Evolutionary conservation across 2,113 vertebrate genomes (phyloP), one percentile per base, ranked within the genome.

Genomic region (Pantherophis guttatus): DNA sequence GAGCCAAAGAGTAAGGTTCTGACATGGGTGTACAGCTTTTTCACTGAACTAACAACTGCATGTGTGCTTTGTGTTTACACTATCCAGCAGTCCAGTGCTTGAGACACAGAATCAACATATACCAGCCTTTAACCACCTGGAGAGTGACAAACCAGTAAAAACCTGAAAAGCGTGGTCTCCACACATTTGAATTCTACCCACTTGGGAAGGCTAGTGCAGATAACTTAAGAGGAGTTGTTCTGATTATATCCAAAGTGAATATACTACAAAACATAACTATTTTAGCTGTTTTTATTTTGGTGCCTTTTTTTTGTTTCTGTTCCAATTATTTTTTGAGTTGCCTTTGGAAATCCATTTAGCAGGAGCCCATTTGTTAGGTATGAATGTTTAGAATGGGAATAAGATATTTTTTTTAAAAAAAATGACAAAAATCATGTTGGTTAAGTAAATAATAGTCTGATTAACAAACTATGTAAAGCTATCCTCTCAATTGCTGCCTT

Each of bases 251-350:
- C 87, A 92, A 19, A 54, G 52, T 33, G 88, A 94, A 93, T 13
- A 87, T 81, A 81, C 52, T 62, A 26, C 91, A 52, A 53, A 24
- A 86, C 92, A 17, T 52, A 59, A 52, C 23, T 54, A 13, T 90
- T 0, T 0, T 59, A 54, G 54, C 50, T 75, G 3, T 81, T 29
- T 91, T 93, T 44, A 17, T 95, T 95, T 95, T 93, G 88, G 95
- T 95, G 96, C 96, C 94, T 33, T 75, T 75, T 65, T 65, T 70
- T 65, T 57, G 91, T 75, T 92, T 85, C 50, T 90, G 12, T 0
- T 0, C 54, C 94, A 89, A 0, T 57, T 92, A 54, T 91, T 85
- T 86, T 81, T 87, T 93, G 62, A 91, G 53, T 59, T 88, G 94
- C n/a, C 48, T 86, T 93, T 88, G 52, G 21, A 58, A 89, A 54